Percentiles rank a stretch among this genome's conserved stretches.
These are phyloP conservation scores for Schizopygopsis malacanthus DNA, from an alignment of 2,797 vertebrate genomes.

Conservation along the genomic window DNA sequence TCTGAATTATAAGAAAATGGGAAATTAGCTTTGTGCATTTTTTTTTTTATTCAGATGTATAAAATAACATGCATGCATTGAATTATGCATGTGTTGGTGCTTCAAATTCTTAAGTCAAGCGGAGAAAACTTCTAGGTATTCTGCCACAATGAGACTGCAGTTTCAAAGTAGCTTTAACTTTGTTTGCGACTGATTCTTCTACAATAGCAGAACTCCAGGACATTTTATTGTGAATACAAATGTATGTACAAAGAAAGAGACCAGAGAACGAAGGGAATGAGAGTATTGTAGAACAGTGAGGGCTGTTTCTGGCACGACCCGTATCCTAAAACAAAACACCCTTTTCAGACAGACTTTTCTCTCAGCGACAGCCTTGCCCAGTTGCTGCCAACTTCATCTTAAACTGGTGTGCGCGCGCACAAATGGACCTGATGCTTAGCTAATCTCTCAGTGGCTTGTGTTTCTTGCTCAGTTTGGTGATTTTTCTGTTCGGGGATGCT, in stretches of 20 bases:
- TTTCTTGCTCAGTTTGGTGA: background rate
- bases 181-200: background rate
- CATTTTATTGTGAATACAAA: background rate
- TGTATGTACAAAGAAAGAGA: slow-evolving; percentile 1
- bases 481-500: background rate
- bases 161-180: background rate
- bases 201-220: background rate
- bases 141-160: background rate
- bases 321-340: slow-evolving; percentile 32
- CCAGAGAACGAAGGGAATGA: background rate
- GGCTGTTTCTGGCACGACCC: slow-evolving; percentile 1
- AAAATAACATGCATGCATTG: background rate
- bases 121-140: background rate
- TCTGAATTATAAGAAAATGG: background rate
- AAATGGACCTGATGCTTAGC: too few relatives aligned
- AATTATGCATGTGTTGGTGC: background rate
- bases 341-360: slow-evolving; percentile 35
- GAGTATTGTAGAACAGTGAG: background rate
- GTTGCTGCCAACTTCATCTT: slow-evolving; percentile 32
- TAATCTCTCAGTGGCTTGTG: too few relatives aligned
- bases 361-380: background rate
- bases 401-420: background rate
- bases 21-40: background rate
- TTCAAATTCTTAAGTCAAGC: background rate
- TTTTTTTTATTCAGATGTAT: too few relatives aligned